phyloP scores from a whole-genome alignment of 92 coral and sea anemone species.

The Diadumene lineata region DNA sequence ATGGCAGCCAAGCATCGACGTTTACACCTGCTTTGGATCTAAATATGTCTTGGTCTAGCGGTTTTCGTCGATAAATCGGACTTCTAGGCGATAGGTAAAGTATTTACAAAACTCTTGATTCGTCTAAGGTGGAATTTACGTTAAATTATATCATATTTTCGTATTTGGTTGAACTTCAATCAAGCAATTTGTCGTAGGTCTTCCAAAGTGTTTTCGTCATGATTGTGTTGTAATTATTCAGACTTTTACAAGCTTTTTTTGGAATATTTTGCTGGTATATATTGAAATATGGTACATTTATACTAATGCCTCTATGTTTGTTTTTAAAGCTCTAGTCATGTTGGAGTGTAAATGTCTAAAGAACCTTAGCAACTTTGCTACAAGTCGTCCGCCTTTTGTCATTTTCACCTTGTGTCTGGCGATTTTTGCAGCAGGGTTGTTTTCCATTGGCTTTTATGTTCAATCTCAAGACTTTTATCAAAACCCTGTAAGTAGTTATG shows the following conservation, averaged over 20 bases:
- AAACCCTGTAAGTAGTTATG: constrained; percentile 26
- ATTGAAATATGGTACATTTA: no score
- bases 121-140: no score
- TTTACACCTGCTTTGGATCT: constrained; percentile 7
- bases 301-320: neutral
- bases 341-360: constrained; percentile 73
- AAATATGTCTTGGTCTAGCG: neutral
- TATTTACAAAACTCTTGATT: neutral
- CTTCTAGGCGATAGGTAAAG: neutral
- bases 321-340: constrained; percentile 34
- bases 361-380: constrained; percentile 81
- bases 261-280: no score
- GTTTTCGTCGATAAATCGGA: neutral
- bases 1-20: constrained; percentile 23
- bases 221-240: no score
- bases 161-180: no score
- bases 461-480: constrained; percentile 55
- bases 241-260: no score
- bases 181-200: no score
- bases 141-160: no score
- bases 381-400: constrained; percentile 89
- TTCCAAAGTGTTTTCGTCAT: no score
- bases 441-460: constrained; percentile 82
- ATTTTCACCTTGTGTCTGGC: constrained; percentile 81
- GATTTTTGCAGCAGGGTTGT: constrained; percentile 84